These are phyloP conservation scores for Drosophila rellima DNA, from an alignment of 2,888 invertebrate species.

Conservation along the genomic window DNA sequence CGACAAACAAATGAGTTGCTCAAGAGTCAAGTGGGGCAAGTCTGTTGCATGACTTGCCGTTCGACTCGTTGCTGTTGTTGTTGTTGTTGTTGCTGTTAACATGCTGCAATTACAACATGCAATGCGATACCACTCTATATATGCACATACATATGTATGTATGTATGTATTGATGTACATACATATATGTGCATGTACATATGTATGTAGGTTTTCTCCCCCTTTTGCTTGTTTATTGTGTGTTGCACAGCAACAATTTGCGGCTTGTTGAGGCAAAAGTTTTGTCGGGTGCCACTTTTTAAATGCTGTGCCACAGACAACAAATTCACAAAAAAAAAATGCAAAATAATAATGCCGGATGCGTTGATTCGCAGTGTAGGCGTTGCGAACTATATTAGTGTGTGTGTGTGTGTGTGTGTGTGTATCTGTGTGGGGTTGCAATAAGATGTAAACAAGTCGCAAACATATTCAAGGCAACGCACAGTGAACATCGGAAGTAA, in stretches of 20 bases:
- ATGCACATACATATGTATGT: neutral
- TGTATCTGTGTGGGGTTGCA: conserved; percentile 32
- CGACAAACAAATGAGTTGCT: conserved; percentile 3
- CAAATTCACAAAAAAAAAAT: conserved; percentile 39
- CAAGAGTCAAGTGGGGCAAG: conserved; percentile 5
- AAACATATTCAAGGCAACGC: conserved; percentile 14
- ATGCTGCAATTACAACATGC: conserved; percentile 49
- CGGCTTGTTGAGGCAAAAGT: conserved; percentile 21
- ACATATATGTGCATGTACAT: neutral
- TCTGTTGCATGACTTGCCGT: conserved; percentile 21
- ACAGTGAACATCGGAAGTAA: conserved; percentile 34
- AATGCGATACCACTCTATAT: conserved; percentile 12
- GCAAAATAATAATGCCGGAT: conserved; percentile 51
- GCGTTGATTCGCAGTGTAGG: conserved; percentile 19
- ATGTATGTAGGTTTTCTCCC: neutral
- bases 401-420: conserved; percentile 4
- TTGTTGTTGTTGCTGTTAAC: conserved; percentile 25
- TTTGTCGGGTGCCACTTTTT: conserved; percentile 33
- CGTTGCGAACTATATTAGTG: neutral
- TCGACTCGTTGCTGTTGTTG: conserved; percentile 1
- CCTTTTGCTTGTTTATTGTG: conserved; percentile 6
- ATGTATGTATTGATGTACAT: neutral
- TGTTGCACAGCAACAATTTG: conserved; percentile 33
- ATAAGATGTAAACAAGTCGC: conserved; percentile 15
- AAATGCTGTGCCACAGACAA: conserved; percentile 45